Conservation (phyloP, 2,888 invertebrate species). For the Xylocampa areola region DNA sequence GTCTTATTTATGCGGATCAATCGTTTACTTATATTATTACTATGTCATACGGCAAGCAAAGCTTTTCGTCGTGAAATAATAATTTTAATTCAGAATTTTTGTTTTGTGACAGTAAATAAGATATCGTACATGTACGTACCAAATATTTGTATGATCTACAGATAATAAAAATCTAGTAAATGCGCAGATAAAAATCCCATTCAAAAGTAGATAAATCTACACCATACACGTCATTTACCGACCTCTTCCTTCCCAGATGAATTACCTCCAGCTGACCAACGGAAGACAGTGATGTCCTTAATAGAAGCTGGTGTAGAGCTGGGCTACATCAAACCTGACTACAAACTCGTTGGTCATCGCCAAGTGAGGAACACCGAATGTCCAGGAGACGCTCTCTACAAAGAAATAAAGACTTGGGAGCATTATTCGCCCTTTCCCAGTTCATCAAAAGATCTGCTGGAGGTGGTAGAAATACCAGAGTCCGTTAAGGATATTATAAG, state of each 20-base stretch:
- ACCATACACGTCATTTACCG: no score
- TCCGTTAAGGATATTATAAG: conserved; percentile 32
- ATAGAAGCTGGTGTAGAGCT: conserved; percentile 90
- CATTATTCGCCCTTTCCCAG: conserved; percentile 79
- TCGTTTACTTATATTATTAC: no score
- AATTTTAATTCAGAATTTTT: no score
- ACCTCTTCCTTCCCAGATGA: conserved; percentile 75
- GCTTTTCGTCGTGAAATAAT: no score
- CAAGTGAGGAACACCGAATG: conserved; percentile 89
- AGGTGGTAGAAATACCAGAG: conserved; percentile 44
- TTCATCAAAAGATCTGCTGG: conserved; percentile 48
- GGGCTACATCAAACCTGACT: conserved; percentile 88
- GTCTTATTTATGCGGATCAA: no score
- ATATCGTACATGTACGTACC: no score
- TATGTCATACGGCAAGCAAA: no score
- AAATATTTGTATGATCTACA: no score
- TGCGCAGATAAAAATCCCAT: no score
- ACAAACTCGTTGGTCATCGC: conserved; percentile 60
- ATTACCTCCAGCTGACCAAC: conserved; percentile 90
- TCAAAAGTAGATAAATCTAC: no score
- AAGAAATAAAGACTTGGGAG: conserved; percentile 91
- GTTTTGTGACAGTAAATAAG: no score
- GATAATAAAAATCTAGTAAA: no score
- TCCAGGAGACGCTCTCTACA: conserved; percentile 91
- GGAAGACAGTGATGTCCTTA: conserved; percentile 89